These are phyloP conservation scores for Lochmaea capreae DNA, from an alignment of 2,888 invertebrate species.

Conservation along the genomic window DNA sequence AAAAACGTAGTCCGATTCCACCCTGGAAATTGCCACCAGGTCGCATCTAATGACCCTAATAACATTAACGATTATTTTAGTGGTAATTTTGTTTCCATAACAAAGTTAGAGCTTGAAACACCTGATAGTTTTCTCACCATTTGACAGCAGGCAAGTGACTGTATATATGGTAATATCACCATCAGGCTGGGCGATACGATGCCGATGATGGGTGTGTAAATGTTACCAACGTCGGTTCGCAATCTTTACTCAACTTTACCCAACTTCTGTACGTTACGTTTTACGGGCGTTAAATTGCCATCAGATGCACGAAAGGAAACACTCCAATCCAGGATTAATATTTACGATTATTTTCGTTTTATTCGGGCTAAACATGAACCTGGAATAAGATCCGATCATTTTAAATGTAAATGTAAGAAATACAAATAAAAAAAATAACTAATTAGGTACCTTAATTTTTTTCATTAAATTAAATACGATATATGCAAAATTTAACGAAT, in stretches of 20 bases:
- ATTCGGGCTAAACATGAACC: conserved; percentile 1
- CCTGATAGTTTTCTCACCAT: conserved; percentile 59
- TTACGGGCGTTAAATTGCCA: conserved; percentile 55
- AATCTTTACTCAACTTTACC: conserved; percentile 60
- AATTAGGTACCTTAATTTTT: too few species aligned
- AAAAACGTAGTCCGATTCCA: not conserved
- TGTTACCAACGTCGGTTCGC: conserved; percentile 52
- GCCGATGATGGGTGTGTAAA: conserved; percentile 34
- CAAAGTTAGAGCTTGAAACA: conserved; percentile 61
- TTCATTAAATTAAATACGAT: too few species aligned
- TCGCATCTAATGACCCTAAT: conserved; percentile 62
- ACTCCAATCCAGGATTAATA: conserved; percentile 50
- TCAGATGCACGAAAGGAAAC: conserved; percentile 51
- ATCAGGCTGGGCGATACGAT: not conserved
- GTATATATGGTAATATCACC: conserved; percentile 56
- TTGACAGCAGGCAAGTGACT: conserved; percentile 51
- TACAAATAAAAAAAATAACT: too few species aligned
- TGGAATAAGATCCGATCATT: not conserved
- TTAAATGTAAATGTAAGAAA: too few species aligned
- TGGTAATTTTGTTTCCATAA: conserved; percentile 64
- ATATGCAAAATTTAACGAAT: too few species aligned
- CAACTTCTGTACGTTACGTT: conserved; percentile 53
- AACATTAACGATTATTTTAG: conserved; percentile 62
- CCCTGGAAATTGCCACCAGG: conserved; percentile 44
- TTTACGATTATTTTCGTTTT: conserved; percentile 40